Percentiles rank a stretch among this genome's conserved stretches.
These are phyloP conservation scores for Euura saliciscinereae DNA, from an alignment of 1,140 invertebrate genomes.

Conservation along the genomic window DNA sequence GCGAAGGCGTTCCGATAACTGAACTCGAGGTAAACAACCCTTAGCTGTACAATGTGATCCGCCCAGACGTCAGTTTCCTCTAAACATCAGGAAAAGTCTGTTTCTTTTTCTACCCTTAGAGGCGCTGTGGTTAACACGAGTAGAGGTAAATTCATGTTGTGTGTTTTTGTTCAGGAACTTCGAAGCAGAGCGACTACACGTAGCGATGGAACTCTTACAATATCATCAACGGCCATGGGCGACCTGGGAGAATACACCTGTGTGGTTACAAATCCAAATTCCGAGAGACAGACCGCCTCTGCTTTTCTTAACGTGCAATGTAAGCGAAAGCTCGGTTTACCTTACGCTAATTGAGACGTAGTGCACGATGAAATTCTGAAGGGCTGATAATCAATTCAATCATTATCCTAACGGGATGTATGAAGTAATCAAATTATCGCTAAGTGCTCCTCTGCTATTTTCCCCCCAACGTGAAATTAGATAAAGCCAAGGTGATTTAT, in stretches of 20 bases:
- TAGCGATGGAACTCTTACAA: conserved; percentile 76
- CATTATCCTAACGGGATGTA: conserved; percentile 9
- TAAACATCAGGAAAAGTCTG: not conserved
- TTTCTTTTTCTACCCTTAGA: not conserved
- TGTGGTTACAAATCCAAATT: conserved; percentile 79
- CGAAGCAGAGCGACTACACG: conserved; percentile 65
- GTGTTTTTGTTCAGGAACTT: conserved; percentile 60
- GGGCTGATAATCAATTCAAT: conserved; percentile 11
- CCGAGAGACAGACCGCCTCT: conserved; percentile 81
- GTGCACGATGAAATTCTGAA: not conserved
- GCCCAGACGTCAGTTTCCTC: no score
- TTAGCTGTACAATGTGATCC: no score
- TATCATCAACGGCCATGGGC: conserved; percentile 75
- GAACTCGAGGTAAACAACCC: conserved; percentile 55
- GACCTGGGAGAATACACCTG: conserved; percentile 92
- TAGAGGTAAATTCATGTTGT: not conserved
- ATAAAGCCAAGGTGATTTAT: conserved; percentile 91
- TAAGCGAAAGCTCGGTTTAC: conserved; percentile 59
- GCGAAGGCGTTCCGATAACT: conserved; percentile 68
- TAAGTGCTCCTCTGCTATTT: conserved; percentile 7
- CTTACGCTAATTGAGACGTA: not conserved
- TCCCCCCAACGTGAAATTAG: conserved; percentile 59
- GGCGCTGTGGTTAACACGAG: not conserved
- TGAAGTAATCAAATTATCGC: not conserved
- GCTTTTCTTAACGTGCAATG: conserved; percentile 95